These are phyloP conservation scores for Xenopus laevis DNA, from an alignment of 2,113 vertebrate genomes.

Conservation along the genomic window DNA sequence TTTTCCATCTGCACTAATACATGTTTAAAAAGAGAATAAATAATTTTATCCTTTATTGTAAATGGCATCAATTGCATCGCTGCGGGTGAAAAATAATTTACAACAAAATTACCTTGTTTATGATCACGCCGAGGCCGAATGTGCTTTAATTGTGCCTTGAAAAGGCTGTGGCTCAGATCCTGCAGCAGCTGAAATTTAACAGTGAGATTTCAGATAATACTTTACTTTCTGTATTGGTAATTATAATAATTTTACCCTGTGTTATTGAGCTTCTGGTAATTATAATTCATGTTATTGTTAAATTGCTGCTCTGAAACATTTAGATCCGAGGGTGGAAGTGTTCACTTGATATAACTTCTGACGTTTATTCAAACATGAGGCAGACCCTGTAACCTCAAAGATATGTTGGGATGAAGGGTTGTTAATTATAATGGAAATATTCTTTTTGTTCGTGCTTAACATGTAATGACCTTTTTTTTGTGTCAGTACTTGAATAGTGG, in stretches of 20 bases:
- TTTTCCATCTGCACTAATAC: not conserved
- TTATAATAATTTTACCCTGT: constrained; percentile 33
- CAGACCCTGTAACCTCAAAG: constrained; percentile 9
- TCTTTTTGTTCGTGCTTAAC: constrained; percentile 5
- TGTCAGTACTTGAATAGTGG: not conserved
- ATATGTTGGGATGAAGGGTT: constrained; percentile 22
- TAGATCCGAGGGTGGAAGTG: not conserved
- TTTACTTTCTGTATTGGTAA: constrained; percentile 21
- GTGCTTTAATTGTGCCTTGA: constrained; percentile 23
- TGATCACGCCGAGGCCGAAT: constrained; percentile 15
- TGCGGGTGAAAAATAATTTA: constrained; percentile 36
- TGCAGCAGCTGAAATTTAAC: constrained; percentile 23
- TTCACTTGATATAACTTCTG: constrained; percentile 23
- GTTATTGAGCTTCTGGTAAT: constrained; percentile 14
- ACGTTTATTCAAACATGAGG: constrained; percentile 28
- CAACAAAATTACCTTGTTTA: constrained; percentile 39
- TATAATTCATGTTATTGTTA: constrained; percentile 30
- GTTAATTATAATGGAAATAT: constrained; percentile 21
- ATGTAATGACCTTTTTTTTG: constrained; percentile 8
- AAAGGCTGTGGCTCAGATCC: constrained; percentile 16
- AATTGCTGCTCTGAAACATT: constrained; percentile 22
- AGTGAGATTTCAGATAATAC: constrained; percentile 25
- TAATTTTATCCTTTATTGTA: constrained; percentile 20
- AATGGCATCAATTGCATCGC: constrained; percentile 17
- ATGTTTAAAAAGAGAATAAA: constrained; percentile 20